These are phyloP conservation scores for Drosophila erecta DNA, from an alignment of 1,140 invertebrate species.

Conservation along the genomic window DNA sequence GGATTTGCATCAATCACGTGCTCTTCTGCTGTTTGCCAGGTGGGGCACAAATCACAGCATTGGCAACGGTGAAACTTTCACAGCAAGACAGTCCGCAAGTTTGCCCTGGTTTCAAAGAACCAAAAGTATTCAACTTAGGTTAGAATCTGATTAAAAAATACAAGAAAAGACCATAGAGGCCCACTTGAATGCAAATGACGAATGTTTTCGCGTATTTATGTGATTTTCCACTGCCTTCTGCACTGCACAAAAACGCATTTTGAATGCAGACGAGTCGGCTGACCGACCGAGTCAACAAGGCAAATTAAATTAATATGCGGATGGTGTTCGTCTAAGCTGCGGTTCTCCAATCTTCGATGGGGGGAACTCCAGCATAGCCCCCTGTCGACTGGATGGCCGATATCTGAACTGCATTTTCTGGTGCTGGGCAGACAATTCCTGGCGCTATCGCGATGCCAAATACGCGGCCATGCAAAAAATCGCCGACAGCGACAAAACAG, in stretches of 20 bases:
- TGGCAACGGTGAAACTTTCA: constrained; percentile 73
- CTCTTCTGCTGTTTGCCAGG: constrained; percentile 24
- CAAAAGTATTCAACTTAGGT: constrained; percentile 2
- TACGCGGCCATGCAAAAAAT: constrained; percentile 57
- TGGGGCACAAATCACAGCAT: constrained; percentile 54
- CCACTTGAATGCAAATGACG: constrained; percentile 48
- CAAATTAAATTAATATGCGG: constrained; percentile 73
- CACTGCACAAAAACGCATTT: constrained; percentile 51
- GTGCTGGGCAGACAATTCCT: constrained; percentile 50
- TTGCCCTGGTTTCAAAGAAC: constrained; percentile 70
- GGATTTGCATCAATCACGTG: constrained; percentile 64
- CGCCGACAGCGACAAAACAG: constrained; percentile 49
- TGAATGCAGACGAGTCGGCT: constrained; percentile 47
- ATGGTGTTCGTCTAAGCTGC: constrained; percentile 37
- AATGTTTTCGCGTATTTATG: constrained; percentile 44
- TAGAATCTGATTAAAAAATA: constrained; percentile 26
- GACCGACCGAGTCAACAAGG: constrained; percentile 41
- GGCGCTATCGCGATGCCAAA: constrained; percentile 75
- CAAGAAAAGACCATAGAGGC: constrained; percentile 34
- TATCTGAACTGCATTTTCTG: constrained; percentile 57
- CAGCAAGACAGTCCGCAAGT: constrained; percentile 46
- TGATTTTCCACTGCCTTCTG: constrained; percentile 43
- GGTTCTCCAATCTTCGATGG: constrained; percentile 9
- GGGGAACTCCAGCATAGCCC: constrained; percentile 1
- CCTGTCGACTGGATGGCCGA: constrained; percentile 67